Evolutionary conservation across 2,888 invertebrate species (phyloP), one percentile per base, ranked within the genome.

Genomic region (Eristalis pertinax): DNA sequence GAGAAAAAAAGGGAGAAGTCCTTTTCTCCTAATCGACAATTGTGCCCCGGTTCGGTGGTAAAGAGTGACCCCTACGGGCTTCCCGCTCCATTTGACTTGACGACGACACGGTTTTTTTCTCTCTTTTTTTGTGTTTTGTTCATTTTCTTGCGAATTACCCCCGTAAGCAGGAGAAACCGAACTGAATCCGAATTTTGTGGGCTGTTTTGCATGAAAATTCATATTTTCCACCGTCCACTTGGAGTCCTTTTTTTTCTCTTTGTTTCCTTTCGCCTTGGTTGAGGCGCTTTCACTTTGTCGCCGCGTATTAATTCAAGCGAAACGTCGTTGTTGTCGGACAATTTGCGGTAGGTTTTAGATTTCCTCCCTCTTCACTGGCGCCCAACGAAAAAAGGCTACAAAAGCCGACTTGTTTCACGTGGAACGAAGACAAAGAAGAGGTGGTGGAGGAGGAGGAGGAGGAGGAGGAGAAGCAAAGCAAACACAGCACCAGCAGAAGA

Each of bases 321-420:
- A 82, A 82, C 82, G 86, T 78, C 82, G 69, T 82, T 82, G 63
- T 85, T 82, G 82, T 82, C 78, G 74, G 76, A 78, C 78, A 86
- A 82, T 85, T 78, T 85, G 73, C 60, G 76, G 82, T 65, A 78
- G 77, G 60, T 69, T 50, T 78, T 75, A 24, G 41, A 62, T 56
- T 81, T 75, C 15, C 11, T 60, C 2, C 19, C 5, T n/a, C n/a
- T n/a, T n/a, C 1, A 50, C 50, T 50, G 50, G 50, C 50, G 50
- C 50, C 50, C 50, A 50, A 50, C 19, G 19, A 19, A 50, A 19
- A n/a, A 50, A 50, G 5, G 50, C n/a, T 19, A 8, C n/a, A 19
- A 19, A 50, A 19, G 19, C 1, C 7, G n/a, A 8, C 50, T 50
- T 50, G 19, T 50, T 50, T 50, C 50, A 50, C 50, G 50, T 7